phyloP scores from a whole-genome alignment of 2,888 invertebrate species.

The Amphipoea lucens region DNA sequence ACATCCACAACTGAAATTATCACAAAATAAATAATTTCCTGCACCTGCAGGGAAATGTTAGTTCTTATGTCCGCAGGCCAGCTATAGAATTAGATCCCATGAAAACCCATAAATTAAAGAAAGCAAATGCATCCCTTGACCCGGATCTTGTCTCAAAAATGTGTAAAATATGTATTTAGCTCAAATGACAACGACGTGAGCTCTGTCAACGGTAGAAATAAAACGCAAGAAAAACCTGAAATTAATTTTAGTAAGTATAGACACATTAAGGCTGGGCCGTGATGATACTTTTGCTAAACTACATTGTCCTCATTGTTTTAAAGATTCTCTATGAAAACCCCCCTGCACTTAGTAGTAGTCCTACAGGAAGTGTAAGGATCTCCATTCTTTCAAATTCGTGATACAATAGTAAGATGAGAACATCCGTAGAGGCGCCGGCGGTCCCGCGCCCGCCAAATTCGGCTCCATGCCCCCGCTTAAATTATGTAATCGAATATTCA shows the following conservation, averaged over 20 bases:
- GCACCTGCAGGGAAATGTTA: conserved; percentile 1
- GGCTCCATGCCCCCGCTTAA: conserved; percentile 75
- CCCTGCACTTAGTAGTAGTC: neutral
- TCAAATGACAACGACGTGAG: conserved; percentile 9
- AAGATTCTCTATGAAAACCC: neutral
- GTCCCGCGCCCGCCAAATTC: conserved; percentile 69
- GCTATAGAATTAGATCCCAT: neutral
- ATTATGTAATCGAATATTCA: conserved; percentile 87
- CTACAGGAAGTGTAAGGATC: neutral
- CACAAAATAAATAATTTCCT: conserved; percentile 6
- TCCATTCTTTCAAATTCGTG: conserved; percentile 48
- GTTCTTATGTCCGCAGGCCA: neutral
- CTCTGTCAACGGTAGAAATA: neutral
- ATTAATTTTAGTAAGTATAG: neutral
- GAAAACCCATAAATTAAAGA: neutral
- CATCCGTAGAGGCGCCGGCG: conserved; percentile 77
- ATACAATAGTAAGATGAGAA: conserved; percentile 69
- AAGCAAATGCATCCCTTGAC: conserved; percentile 23
- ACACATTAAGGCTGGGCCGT: too few species aligned
- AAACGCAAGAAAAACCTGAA: conserved; percentile 17
- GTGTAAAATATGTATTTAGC: conserved; percentile 21
- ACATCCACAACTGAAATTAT: neutral
- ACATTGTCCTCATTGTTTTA: neutral
- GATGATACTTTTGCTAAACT: neutral
- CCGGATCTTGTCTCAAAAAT: conserved; percentile 18